These are phyloP conservation scores for Cephus spinipes DNA, from an alignment of 2,888 invertebrate genomes.

Conservation along the genomic window DNA sequence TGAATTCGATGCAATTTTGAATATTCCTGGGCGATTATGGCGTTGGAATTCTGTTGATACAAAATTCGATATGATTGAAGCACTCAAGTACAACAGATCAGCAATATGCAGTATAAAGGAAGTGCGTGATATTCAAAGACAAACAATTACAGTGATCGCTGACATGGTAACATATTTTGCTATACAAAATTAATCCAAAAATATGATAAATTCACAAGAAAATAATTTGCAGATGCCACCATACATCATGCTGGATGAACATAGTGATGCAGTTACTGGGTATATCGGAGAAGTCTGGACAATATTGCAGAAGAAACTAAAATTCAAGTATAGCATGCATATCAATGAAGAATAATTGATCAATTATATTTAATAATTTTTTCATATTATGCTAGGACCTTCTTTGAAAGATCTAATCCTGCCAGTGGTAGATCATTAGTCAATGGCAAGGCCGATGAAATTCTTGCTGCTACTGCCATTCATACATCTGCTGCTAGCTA, in stretches of 20 bases:
- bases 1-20: background rate
- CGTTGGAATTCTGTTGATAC: conserved; percentile 35
- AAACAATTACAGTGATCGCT: conserved; percentile 53
- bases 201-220: background rate
- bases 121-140: conserved; percentile 44
- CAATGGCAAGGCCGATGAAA: conserved; percentile 42
- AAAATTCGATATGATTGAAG: conserved; percentile 41
- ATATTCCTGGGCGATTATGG: conserved; percentile 33
- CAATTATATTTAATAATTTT: background rate
- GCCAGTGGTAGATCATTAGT: conserved; percentile 25
- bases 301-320: conserved; percentile 54
- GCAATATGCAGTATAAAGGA: conserved; percentile 43
- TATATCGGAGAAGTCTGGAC: conserved; percentile 66
- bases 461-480: conserved; percentile 38
- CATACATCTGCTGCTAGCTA: conserved; percentile 36
- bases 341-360: background rate
- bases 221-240: conserved; percentile 57
- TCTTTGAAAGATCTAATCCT: conserved; percentile 35
- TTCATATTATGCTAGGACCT: conserved; percentile 35
- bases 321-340: conserved; percentile 57
- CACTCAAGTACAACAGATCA: conserved; percentile 33
- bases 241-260: conserved; percentile 53
- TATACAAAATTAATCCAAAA: background rate
- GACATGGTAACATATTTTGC: conserved; percentile 47
- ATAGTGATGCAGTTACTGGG: conserved; percentile 54